Percentiles rank a stretch among this genome's conserved stretches.
These are phyloP conservation scores for Drosophila anomalata DNA, from an alignment of 2,888 invertebrate species.

Conservation along the genomic window DNA sequence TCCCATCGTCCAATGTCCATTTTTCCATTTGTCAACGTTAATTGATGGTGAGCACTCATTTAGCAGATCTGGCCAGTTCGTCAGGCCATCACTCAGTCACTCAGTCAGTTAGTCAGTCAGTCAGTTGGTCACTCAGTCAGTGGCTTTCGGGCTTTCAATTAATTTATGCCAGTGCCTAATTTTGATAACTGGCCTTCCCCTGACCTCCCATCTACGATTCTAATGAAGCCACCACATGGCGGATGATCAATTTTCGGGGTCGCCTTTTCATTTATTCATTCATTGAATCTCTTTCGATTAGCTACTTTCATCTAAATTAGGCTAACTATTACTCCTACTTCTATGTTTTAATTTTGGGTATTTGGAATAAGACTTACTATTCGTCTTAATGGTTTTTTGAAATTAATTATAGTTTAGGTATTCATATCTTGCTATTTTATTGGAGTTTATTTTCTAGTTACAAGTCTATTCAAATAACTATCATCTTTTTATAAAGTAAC, in stretches of 20 bases:
- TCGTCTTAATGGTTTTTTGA: no score
- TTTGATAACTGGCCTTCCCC: slow-evolving; percentile 58
- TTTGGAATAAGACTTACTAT: no score
- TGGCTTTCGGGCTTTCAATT: slow-evolving; percentile 50
- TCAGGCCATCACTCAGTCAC: slow-evolving; percentile 15
- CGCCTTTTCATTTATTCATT: not conserved
- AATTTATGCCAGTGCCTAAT: slow-evolving; percentile 69
- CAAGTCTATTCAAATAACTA: no score
- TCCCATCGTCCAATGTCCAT: slow-evolving; percentile 14
- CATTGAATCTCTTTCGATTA: slow-evolving; percentile 9
- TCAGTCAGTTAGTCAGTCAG: slow-evolving; percentile 20
- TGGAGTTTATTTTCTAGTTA: no score
- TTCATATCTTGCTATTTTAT: no score
- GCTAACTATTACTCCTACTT: not conserved
- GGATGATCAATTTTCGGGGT: slow-evolving; percentile 31
- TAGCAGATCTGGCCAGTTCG: slow-evolving; percentile 38
- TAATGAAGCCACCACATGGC: slow-evolving; percentile 47
- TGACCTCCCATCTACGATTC: slow-evolving; percentile 33
- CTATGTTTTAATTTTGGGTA: no score
- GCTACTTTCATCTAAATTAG: slow-evolving; percentile 26
- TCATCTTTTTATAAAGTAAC: no score
- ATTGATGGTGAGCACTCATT: slow-evolving; percentile 77
- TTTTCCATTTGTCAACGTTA: slow-evolving; percentile 76
- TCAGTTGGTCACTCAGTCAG: slow-evolving; percentile 18
- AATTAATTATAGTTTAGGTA: no score